Evolutionary conservation across 2,888 invertebrate genomes (phyloP), one percentile per base, ranked within the genome.

Genomic region (Sinotaia quadrata): DNA sequence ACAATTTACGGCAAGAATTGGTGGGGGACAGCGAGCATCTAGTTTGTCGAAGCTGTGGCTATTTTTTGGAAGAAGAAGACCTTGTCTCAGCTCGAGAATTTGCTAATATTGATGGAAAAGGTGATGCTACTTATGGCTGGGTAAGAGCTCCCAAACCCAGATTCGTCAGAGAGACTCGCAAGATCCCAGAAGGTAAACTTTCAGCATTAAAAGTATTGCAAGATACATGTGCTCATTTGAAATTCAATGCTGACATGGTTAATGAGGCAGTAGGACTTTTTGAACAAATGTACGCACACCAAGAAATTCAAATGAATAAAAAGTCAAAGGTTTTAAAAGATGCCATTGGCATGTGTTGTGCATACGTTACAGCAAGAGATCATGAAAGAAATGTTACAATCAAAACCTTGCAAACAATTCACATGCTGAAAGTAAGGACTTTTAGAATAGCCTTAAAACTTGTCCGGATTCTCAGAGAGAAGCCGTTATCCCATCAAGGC

Each of bases 41-140:
- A 33, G 37, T 65, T 27, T 65, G 65, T 24, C 54, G 37, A 12
- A 56, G 56, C 44, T 65, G 65, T 56, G 65, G 65, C 27, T 54
- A 37, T 12, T 65, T 65, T 24, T 10, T 37, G 2, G 65, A 65
- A 18, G 37, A 56, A 24, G 27, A 44, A 7, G 21, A 56, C n/a
- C 37, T 65, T 21, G 56, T 65, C n/a, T 33, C 65, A n/a, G 15
- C 44, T 4, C 33, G 31, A 1, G 65, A 65, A 18, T 54, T 34
- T 37, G 37, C 56, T 4, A 15, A 15, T 1, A 56, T 56, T 5
- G 18, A 18, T 41, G 36, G 36, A 21, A 27, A 37, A 31, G 37
- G 56, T 10, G 37, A 36, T 21, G 24, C 41, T 10, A 41, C 31
- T 2, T 65, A 65, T 27, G 37, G 31, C 29, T 65, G 63, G 63